Evolutionary conservation across 2,888 invertebrate species (phyloP).

Genomic region (Troilus luridus): DNA sequence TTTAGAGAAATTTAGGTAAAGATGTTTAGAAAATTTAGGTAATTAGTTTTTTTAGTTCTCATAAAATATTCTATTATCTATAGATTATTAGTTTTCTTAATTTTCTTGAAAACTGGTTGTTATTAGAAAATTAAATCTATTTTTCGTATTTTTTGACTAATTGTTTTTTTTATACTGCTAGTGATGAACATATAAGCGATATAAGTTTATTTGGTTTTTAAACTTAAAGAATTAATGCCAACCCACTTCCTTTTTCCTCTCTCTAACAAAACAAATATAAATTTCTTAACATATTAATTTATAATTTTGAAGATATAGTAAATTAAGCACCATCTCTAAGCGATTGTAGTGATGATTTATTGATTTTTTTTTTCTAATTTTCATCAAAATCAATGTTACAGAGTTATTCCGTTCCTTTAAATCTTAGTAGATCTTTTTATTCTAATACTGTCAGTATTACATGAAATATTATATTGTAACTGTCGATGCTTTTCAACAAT

Average conservation of each 20-base stretch:
- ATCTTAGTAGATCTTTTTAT: no score
- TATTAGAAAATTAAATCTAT: neutral
- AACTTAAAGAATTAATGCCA: neutral
- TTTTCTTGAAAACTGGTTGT: neutral
- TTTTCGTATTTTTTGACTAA: neutral
- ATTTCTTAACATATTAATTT: neutral
- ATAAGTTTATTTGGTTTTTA: neutral
- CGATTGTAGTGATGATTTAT: no score
- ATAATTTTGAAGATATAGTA: no score
- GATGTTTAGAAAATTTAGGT: constrained; percentile 18
- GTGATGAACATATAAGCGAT: neutral
- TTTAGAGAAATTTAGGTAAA: constrained; percentile 24
- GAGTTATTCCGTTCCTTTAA: no score
- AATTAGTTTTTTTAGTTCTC: constrained; percentile 13
- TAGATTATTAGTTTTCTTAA: neutral
- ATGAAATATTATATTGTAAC: no score
- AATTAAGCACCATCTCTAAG: no score
- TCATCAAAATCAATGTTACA: no score
- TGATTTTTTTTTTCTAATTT: no score
- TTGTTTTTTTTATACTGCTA: neutral
- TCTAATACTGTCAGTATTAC: no score
- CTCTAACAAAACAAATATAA: neutral
- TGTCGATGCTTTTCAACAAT: no score
- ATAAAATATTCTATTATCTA: neutral
- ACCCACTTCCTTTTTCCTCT: neutral